Base-by-base conservation (phyloP, 1,140 invertebrate species). In the Tyrophagus putrescentiae region DNA sequence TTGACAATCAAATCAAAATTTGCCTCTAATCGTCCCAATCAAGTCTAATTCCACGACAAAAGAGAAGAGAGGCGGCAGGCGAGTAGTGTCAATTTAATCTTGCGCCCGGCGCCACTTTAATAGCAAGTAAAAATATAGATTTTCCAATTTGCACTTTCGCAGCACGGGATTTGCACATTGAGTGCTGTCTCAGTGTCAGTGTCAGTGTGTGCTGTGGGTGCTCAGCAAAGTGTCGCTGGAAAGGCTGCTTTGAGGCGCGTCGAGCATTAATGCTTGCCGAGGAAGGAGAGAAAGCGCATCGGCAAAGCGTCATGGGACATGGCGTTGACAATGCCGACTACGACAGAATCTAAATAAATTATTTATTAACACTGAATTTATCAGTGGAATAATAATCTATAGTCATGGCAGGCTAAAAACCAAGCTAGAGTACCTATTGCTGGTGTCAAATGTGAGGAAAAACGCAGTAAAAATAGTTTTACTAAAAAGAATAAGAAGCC, bases 261-360 rank as follows among this genome's bases (percentile, higher is more conserved):
- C n/a, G n/a, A n/a, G n/a, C n/a, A n/a, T n/a, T n/a, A n/a, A n/a
- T n/a, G n/a, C n/a, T n/a, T n/a, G n/a, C n/a, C n/a, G n/a, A n/a
- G n/a, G n/a, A n/a, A n/a, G n/a, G n/a, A n/a, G n/a, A n/a, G n/a
- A n/a, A n/a, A n/a, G n/a, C n/a, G n/a, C n/a, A n/a, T n/a, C n/a
- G n/a, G n/a, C n/a, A n/a, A n/a, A n/a, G n/a, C n/a, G n/a, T n/a
- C n/a, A n/a, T n/a, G 21, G 21, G 45, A 6, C 45, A 48, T 39
- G 36, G 13, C 13, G 21, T 39, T 13, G 36, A 48, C 45, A 48
- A 48, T 48, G n/a, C n/a, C n/a, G n/a, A n/a, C n/a, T n/a, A n/a
- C n/a, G n/a, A n/a, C n/a, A n/a, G n/a, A n/a, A n/a, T n/a, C 7
- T 48, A 48, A 48, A 48, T 48, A 48, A 48, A 48, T 48, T 9